Base-by-base conservation (phyloP, 2,797 vertebrate genomes). In the Denticeps clupeoides region DNA sequence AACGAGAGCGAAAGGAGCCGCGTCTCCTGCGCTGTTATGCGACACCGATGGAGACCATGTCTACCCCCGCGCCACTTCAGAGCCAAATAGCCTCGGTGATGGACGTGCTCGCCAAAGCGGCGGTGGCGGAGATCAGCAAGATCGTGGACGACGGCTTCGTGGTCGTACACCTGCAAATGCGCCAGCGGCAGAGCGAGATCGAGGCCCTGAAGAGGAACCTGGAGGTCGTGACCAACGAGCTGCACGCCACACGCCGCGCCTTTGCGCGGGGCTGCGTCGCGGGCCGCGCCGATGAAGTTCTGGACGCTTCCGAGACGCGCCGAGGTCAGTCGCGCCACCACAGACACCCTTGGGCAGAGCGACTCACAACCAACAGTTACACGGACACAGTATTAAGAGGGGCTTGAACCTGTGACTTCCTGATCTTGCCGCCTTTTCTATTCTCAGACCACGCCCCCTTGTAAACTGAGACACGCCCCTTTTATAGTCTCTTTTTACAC, bases 101-200 rank as follows among this genome's bases (percentile, higher is more conserved):
- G 56, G 77, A 82, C 13, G 76, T 65, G 4, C 56, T 85, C 43
- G 69, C 80, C 46, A 71, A 73, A 56, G 72, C 83, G 1, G 82
- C 83, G 16, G 79, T 74, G 64, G 72, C 75, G 1, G 71, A 84
- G 21, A 82, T 85, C 45, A 47, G 72, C 52, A 77, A 78, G 67
- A 71, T 80, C 12, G 73, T 85, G 55, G 82, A 84, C 28, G 81
- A 83, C 7, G 78, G 69, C 13, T 54, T 81, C 63, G 72, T 76
- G 51, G 72, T 79, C 65, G 28, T 83, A 38, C 72, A 78, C 25
- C 31, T 80, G 21, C 35, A 38, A 21, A 38, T 35, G 8, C 38
- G 35, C 4, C 35, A 38, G 38, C 16, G 35, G 16, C 35, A 38
- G 16, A 21, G 38, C 18, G 35, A 38, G 38, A 21, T 38, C 7